Evolutionary conservation across 2,888 invertebrate genomes (phyloP), one percentile per base, ranked within the genome.

Genomic region (Sesamia inferens): DNA sequence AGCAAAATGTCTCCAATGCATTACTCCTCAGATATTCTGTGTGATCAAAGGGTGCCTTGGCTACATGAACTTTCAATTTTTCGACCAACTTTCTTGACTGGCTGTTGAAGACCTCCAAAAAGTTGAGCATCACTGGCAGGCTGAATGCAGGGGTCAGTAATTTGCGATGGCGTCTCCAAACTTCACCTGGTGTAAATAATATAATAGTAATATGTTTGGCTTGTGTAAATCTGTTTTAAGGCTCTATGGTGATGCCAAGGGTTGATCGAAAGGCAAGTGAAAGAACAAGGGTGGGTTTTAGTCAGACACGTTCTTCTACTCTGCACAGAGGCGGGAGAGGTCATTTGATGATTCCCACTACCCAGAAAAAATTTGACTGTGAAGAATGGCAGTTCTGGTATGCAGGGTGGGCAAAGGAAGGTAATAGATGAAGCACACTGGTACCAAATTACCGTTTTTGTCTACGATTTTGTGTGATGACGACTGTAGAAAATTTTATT

Each of bases 101-200:
- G 5, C 66, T 77, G 70, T 92, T 92, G 77, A 92, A 90, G 2
- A 92, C 81, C 0, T 79, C 83, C 11, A 91, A 65, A 63, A 89
- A 92, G 5, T 85, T 86, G 13, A 90, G 85, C 6, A 89, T 76
- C 2, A 91, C 87, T 48, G 88, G 87, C 24, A 90, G 85, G 19
- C 86, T 87, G 80, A 92, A 91, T 0, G 92, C 87, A 2, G 92
- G 91, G 44, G 84, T 88, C 42, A 92, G 72, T 6, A 91, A 74
- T 59, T 88, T 92, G 0, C 91, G 87, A 19, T 90, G 88, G 0
- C 83, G 82, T 55, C 88, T 89, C 92, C 92, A 92, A 1, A 76
- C 83, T 57, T 88, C 78, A 44, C 87, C 91, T 91, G 74, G 6
- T 76, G 13, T 72, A n/a, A n/a, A 22, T 22, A 59, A 42, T 11